A percentile compares a stretch with the other conserved stretches of the same genome.
Conservation (phyloP, 2,797 vertebrate genomes). For the Pelodytes ibericus region DNA sequence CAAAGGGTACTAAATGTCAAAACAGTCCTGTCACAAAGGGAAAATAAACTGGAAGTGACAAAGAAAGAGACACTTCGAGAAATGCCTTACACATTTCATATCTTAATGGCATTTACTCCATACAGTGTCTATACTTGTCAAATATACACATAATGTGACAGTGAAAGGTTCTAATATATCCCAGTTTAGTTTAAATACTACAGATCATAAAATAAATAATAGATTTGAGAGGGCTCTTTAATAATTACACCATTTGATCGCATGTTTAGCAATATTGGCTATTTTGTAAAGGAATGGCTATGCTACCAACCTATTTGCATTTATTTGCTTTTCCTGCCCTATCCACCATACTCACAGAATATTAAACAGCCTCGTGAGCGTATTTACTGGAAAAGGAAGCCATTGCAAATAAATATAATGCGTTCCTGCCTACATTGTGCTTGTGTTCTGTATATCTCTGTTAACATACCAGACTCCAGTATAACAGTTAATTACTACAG, state of each 20-base stretch:
- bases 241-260: background rate
- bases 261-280: background rate
- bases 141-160: too few species aligned
- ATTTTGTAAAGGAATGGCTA: conserved; percentile 9
- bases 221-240: too few species aligned
- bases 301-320: conserved; percentile 5
- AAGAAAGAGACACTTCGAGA: too few species aligned
- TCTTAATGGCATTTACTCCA: too few species aligned
- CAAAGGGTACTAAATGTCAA: too few species aligned
- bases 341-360: background rate
- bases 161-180: too few species aligned
- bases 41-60: too few species aligned
- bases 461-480: background rate
- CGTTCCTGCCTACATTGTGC: background rate
- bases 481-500: conserved; percentile 27
- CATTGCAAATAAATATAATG: background rate
- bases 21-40: too few species aligned
- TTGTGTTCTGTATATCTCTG: background rate
- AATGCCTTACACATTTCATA: too few species aligned
- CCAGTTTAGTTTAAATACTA: too few species aligned
- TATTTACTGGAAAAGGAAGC: conserved; percentile 10
- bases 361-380: conserved; percentile 24
- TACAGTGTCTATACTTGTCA: too few species aligned
- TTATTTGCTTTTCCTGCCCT: background rate
- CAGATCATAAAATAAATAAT: too few species aligned